Percentiles rank a stretch among this genome's conserved stretches.
Conservation (phyloP, 2,888 invertebrate species). For the Agrochola circellaris region DNA sequence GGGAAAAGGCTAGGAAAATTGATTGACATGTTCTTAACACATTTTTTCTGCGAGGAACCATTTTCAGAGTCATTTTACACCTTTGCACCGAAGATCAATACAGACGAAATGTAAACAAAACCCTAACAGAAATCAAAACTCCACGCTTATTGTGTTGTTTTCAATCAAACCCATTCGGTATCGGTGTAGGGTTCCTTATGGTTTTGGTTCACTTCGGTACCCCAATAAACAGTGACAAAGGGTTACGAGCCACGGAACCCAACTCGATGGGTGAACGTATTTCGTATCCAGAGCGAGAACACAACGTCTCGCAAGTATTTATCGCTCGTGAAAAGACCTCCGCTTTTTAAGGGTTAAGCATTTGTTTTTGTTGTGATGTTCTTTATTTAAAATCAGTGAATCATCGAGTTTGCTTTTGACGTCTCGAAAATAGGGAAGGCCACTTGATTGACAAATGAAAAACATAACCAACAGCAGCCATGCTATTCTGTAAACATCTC, state of each 20-base stretch:
- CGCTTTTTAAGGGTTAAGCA: slow-evolving; percentile 35
- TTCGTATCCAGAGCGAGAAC: slow-evolving; percentile 57
- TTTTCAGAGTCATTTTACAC: background rate
- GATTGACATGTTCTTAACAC: background rate
- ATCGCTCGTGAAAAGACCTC: slow-evolving; percentile 51
- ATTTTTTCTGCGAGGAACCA: background rate
- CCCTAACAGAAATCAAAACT: slow-evolving; percentile 18
- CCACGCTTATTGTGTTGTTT: slow-evolving; percentile 66
- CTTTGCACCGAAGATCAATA: background rate
- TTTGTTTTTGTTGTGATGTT: slow-evolving; percentile 32
- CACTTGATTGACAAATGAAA: background rate
- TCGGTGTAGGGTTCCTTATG: slow-evolving; percentile 68
- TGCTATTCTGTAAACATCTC: too few species aligned
- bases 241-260: slow-evolving; percentile 75
- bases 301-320: slow-evolving; percentile 55
- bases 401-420: slow-evolving; percentile 13
- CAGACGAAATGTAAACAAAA: slow-evolving; percentile 19
- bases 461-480: background rate
- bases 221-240: slow-evolving; percentile 81
- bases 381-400: background rate
- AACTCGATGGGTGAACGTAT: slow-evolving; percentile 68
- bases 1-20: background rate
- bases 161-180: slow-evolving; percentile 71
- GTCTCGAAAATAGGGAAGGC: background rate
- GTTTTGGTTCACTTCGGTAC: slow-evolving; percentile 72